Percentiles rank a stretch among this genome's conserved stretches.
phyloP scores from a whole-genome alignment of 2,888 invertebrate species.

The Drosophila paranaensis region DNA sequence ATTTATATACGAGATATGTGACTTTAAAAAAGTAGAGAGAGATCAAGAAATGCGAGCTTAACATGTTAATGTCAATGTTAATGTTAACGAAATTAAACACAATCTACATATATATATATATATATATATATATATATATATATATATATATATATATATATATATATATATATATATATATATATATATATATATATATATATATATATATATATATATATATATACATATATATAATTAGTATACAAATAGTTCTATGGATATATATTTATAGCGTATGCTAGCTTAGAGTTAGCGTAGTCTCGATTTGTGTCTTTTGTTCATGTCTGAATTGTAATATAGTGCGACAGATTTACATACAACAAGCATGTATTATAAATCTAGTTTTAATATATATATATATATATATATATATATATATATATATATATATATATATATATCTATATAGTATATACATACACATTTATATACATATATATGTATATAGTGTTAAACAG shows the following conservation, averaged over 20 bases:
- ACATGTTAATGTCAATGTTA: constrained; percentile 40
- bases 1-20: constrained; percentile 50
- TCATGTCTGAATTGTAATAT: constrained; percentile 72
- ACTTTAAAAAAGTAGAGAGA: constrained; percentile 58
- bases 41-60: constrained; percentile 58
- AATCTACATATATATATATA: constrained; percentile 17
- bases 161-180: constrained; percentile 24
- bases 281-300: constrained; percentile 67
- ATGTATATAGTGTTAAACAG: constrained; percentile 72
- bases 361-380: constrained; percentile 73
- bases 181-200: constrained; percentile 23
- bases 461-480: constrained; percentile 7
- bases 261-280: constrained; percentile 46
- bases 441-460: constrained; percentile 44
- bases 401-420: constrained; percentile 12
- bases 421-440: constrained; percentile 4
- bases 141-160: constrained; percentile 17
- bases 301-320: constrained; percentile 69
- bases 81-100: too few species aligned
- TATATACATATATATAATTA: constrained; percentile 19
- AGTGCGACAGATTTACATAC: constrained; percentile 60
- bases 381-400: constrained; percentile 65
- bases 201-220: constrained; percentile 24
- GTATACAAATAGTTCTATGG: constrained; percentile 20
- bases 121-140: constrained; percentile 25